Evolutionary conservation across 2,888 invertebrate genomes (phyloP).

Genomic region (Camptogramma bilineatum): DNA sequence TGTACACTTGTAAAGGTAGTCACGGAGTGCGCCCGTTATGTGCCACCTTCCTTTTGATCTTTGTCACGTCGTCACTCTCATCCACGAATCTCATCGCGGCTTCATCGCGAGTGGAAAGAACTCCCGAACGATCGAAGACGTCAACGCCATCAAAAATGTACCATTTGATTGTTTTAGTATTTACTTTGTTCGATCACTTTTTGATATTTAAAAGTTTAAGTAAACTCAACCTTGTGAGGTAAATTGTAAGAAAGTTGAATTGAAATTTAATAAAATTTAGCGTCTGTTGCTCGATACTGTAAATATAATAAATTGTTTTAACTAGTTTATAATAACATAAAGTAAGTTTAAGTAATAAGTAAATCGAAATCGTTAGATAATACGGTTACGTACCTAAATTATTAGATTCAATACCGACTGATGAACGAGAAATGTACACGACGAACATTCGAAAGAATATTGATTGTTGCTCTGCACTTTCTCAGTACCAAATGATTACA

Average conservation of each 20-base stretch:
- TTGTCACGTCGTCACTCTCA: not conserved
- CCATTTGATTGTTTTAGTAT: slow-evolving; percentile 1
- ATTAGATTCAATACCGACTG: not conserved
- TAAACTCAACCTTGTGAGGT: slow-evolving; percentile 26
- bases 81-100: not conserved
- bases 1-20: not conserved
- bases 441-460: not conserved
- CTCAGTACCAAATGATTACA: no score
- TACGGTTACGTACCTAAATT: not conserved
- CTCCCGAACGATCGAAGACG: not conserved
- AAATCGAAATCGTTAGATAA: slow-evolving; percentile 15
- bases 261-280: slow-evolving; percentile 41
- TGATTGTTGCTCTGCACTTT: not conserved
- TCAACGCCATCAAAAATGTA: not conserved
- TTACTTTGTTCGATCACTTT: slow-evolving; percentile 14
- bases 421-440: not conserved
- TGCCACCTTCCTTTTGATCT: not conserved
- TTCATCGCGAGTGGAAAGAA: not conserved
- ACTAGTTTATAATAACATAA: slow-evolving; percentile 23
- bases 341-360: slow-evolving; percentile 26
- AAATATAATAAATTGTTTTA: slow-evolving; percentile 36
- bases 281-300: slow-evolving; percentile 43
- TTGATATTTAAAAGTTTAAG: slow-evolving; percentile 10
- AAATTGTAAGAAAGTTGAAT: slow-evolving; percentile 36
- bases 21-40: not conserved